These are phyloP conservation scores for Epinotia brunnichana DNA, from an alignment of 2,888 invertebrate species.

Conservation along the genomic window DNA sequence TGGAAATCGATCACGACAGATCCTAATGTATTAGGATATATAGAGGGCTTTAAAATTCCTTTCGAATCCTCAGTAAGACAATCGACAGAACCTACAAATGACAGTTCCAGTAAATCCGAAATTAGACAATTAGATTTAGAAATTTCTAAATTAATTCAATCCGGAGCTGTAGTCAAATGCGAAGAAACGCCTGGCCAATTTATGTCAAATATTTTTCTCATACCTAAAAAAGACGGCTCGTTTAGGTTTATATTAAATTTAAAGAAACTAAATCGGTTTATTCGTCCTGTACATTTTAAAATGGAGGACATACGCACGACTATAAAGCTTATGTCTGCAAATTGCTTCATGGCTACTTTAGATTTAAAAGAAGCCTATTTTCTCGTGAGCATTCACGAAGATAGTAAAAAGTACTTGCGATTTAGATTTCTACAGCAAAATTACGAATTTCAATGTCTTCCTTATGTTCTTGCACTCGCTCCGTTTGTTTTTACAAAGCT, in stretches of 20 bases:
- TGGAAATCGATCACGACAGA: slow-evolving; percentile 15
- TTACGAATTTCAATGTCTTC: slow-evolving; percentile 45
- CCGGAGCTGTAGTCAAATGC: background rate
- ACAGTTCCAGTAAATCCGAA: background rate
- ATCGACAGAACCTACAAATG: background rate
- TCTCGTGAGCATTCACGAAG: no score
- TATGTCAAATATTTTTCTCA: slow-evolving; percentile 9
- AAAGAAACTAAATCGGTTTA: slow-evolving; percentile 42
- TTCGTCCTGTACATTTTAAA: slow-evolving; percentile 40
- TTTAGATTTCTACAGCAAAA: no score
- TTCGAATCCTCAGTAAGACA: background rate
- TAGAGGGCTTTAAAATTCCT: slow-evolving; percentile 11
- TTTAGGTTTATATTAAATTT: slow-evolving; percentile 43
- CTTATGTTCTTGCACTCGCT: slow-evolving; percentile 41
- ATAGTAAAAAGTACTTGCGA: no score
- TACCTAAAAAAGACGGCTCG: slow-evolving; percentile 17
- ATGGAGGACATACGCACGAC: slow-evolving; percentile 44
- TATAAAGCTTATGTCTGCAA: slow-evolving; percentile 25
- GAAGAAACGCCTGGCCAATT: no score
- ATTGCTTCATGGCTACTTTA: slow-evolving; percentile 38
- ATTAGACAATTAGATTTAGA: background rate
- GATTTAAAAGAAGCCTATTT: no score
- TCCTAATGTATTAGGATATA: slow-evolving; percentile 14
- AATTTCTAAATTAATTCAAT: background rate
- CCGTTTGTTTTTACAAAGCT: slow-evolving; percentile 44